phyloP scores from a whole-genome alignment of 2,888 invertebrate species.

The Pycnomerus fuliginosus region DNA sequence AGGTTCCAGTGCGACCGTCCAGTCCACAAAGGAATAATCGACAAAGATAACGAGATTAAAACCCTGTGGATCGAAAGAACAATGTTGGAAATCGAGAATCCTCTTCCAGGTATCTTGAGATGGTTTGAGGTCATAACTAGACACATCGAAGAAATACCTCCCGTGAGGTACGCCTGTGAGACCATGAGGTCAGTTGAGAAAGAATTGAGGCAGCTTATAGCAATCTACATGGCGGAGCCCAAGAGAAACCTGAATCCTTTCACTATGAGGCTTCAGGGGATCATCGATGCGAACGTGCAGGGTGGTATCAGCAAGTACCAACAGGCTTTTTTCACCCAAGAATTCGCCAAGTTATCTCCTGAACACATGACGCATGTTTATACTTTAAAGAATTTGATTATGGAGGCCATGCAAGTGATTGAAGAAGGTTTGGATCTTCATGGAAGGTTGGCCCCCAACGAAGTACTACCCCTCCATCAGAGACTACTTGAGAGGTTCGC shows the following conservation, averaged over 20 bases:
- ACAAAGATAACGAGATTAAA: conserved; percentile 95
- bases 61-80: conserved; percentile 94
- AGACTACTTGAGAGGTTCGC: conserved; percentile 85
- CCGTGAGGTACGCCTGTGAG: conserved; percentile 86
- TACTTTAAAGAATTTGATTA: conserved; percentile 65
- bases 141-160: conserved; percentile 75
- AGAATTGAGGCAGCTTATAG: conserved; percentile 77
- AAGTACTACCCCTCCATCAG: conserved; percentile 89
- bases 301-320: conserved; percentile 94
- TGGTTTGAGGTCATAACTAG: conserved; percentile 89
- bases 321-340: conserved; percentile 86
- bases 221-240: conserved; percentile 77
- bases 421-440: conserved; percentile 84
- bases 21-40: conserved; percentile 84
- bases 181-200: conserved; percentile 89
- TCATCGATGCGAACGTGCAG: conserved; percentile 95
- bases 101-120: conserved; percentile 86
- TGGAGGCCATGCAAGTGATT: conserved; percentile 75
- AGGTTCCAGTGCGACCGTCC: conserved; percentile 90
- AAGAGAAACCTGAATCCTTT: conserved; percentile 86
- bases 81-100: conserved; percentile 75
- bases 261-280: conserved; percentile 85
- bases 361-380: conserved; percentile 60
- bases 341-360: conserved; percentile 66
- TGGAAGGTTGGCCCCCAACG: conserved; percentile 80